Percentiles rank a stretch among this genome's conserved stretches.
Conservation (phyloP, 2,888 invertebrate species). For the Seira musarum region DNA sequence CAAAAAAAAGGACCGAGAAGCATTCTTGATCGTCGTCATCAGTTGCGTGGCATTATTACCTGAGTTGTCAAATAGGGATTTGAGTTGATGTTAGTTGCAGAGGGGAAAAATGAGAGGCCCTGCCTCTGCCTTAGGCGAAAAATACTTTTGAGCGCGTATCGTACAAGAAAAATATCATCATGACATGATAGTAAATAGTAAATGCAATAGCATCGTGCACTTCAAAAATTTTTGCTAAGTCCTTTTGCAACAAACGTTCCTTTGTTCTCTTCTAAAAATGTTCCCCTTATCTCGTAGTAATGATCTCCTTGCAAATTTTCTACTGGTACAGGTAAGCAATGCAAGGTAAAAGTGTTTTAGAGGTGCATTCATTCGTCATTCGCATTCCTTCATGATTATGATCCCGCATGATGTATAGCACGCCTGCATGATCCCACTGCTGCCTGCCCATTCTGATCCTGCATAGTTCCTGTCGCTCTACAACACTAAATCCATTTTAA, state of each 20-base stretch:
- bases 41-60: constrained; percentile 22
- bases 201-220: constrained; percentile 29
- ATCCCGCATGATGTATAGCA: no score
- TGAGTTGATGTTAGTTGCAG: neutral
- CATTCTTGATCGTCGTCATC: neutral
- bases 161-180: constrained; percentile 27
- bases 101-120: constrained; percentile 32
- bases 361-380: neutral
- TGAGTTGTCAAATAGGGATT: constrained; percentile 44
- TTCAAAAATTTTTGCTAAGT: constrained; percentile 2
- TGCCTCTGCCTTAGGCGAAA: constrained; percentile 56
- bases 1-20: neutral
- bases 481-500: constrained; percentile 20
- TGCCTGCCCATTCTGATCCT: constrained; percentile 8
- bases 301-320: constrained; percentile 18
- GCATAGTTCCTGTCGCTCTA: constrained; percentile 9
- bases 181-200: neutral
- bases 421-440: no score
- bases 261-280: constrained; percentile 15
- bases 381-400: neutral
- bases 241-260: constrained; percentile 5
- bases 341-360: constrained; percentile 1
- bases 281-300: neutral
- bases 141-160: constrained; percentile 19
- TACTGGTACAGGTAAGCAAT: neutral